Conservation (phyloP, 2,888 invertebrate genomes). For the Scaptomyza tumidula region DNA sequence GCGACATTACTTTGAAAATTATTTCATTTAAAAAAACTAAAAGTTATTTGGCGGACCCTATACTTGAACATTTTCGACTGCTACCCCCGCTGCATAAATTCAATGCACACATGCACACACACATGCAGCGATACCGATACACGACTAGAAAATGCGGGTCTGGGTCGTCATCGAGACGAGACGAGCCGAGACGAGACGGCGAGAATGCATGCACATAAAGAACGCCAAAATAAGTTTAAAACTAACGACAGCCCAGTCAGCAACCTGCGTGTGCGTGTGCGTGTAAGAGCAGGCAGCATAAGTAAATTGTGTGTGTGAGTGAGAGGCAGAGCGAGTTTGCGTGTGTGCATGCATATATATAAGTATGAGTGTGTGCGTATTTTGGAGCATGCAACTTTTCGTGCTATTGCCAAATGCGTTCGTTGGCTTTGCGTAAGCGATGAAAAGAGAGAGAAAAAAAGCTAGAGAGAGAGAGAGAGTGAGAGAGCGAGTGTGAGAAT, state of each 20-base stretch:
- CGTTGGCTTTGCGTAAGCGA: conserved; percentile 43
- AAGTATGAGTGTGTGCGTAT: conserved; percentile 50
- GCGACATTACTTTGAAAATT: too few species aligned
- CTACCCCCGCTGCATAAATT: conserved; percentile 38
- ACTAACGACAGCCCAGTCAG: conserved; percentile 60
- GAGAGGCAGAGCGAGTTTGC: conserved; percentile 38
- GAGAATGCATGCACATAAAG: conserved; percentile 75
- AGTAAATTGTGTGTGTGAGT: conserved; percentile 30
- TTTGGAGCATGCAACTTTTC: conserved; percentile 72
- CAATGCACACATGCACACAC: conserved; percentile 39
- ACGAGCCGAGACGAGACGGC: conserved; percentile 56
- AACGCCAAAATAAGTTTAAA: conserved; percentile 79
- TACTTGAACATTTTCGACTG: conserved; percentile 55
- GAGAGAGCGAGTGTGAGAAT: conserved; percentile 31
- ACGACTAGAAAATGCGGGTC: conserved; percentile 74
- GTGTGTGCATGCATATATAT: conserved; percentile 26
- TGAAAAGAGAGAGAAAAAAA: conserved; percentile 26
- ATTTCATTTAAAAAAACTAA: too few species aligned
- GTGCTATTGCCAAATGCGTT: conserved; percentile 73
- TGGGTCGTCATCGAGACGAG: conserved; percentile 74
- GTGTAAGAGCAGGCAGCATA: conserved; percentile 42
- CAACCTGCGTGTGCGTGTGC: conserved; percentile 7
- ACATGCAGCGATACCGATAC: conserved; percentile 39
- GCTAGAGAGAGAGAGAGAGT: conserved; percentile 18
- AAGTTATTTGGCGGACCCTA: too few species aligned